Evolutionary conservation across 2,113 vertebrate genomes (phyloP).

Genomic region (Lophius piscatorius): DNA sequence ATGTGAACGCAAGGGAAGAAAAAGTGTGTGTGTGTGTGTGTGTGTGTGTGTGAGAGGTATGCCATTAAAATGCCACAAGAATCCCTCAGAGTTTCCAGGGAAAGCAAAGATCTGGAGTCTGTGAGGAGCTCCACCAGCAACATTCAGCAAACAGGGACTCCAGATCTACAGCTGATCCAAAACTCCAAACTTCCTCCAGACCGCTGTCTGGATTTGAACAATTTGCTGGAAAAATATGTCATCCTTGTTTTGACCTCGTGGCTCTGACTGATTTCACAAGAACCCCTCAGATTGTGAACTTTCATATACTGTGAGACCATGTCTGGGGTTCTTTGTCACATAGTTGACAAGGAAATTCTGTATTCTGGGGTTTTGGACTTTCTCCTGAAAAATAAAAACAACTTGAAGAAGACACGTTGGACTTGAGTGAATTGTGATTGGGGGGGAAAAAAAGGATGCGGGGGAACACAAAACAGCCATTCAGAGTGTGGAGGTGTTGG

Average conservation of each 20-base stretch:
- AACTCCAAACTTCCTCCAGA: constrained; percentile 36
- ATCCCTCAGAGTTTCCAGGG: constrained; percentile 60
- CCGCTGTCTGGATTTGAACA: constrained; percentile 2
- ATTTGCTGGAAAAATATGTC: too few species aligned
- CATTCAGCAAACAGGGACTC: constrained; percentile 19
- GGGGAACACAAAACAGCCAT: constrained; percentile 52
- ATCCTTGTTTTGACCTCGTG: constrained; percentile 1
- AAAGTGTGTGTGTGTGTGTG: constrained; percentile 13
- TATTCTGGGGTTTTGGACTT: neutral
- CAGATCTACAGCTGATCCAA: constrained; percentile 29
- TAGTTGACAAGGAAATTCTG: too few species aligned
- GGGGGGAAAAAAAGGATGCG: constrained; percentile 5
- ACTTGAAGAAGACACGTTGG: neutral
- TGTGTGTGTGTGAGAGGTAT: constrained; percentile 29
- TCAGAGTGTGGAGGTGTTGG: constrained; percentile 36
- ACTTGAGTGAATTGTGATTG: neutral
- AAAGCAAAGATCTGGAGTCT: constrained; percentile 37
- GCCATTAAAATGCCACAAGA: constrained; percentile 73
- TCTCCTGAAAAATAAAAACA: neutral
- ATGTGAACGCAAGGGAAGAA: constrained; percentile 11
- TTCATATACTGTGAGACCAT: too few species aligned
- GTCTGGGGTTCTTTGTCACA: too few species aligned
- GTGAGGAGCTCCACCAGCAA: constrained; percentile 45
- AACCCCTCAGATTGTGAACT: too few species aligned
- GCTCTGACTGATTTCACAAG: neutral